A percentile compares a stretch with the other conserved stretches of the same genome.
These are phyloP conservation scores for Zophobas morio DNA, from an alignment of 1,140 invertebrate species.

Conservation along the genomic window DNA sequence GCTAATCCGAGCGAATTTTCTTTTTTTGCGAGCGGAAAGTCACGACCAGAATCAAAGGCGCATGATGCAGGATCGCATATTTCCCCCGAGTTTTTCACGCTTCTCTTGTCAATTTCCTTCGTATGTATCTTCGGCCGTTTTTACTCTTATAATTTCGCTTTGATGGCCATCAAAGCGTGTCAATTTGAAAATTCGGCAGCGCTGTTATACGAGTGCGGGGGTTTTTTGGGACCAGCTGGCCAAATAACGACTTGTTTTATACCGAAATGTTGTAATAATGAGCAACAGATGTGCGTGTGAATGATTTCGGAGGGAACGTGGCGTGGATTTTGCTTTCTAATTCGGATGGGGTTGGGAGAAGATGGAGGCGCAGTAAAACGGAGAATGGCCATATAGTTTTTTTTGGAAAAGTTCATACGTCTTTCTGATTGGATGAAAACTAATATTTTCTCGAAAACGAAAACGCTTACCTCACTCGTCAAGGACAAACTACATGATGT, in stretches of 20 bases:
- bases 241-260: constrained; percentile 15
- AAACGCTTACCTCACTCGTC: no score
- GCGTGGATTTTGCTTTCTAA: constrained; percentile 2
- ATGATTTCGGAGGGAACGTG: constrained; percentile 21
- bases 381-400: no score
- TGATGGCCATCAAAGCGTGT: constrained; percentile 37
- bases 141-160: constrained; percentile 39
- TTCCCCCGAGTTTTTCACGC: constrained; percentile 45
- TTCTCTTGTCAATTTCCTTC: constrained; percentile 44
- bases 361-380: not conserved
- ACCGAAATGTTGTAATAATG: constrained; percentile 29
- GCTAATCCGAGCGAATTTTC: not conserved
- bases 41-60: constrained; percentile 34
- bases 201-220: not conserved
- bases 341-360: not conserved
- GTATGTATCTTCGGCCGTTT: constrained; percentile 20
- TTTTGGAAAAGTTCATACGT: not conserved
- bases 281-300: constrained; percentile 28
- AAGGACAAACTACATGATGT: no score
- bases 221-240: constrained; percentile 14
- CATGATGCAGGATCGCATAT: constrained; percentile 46
- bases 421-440: not conserved
- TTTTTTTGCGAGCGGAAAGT: constrained; percentile 11
- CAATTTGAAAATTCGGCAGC: constrained; percentile 27
- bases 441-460: not conserved